Evolutionary conservation across 2,113 vertebrate genomes (phyloP).

Genomic region (Antechinus flavipes): DNA sequence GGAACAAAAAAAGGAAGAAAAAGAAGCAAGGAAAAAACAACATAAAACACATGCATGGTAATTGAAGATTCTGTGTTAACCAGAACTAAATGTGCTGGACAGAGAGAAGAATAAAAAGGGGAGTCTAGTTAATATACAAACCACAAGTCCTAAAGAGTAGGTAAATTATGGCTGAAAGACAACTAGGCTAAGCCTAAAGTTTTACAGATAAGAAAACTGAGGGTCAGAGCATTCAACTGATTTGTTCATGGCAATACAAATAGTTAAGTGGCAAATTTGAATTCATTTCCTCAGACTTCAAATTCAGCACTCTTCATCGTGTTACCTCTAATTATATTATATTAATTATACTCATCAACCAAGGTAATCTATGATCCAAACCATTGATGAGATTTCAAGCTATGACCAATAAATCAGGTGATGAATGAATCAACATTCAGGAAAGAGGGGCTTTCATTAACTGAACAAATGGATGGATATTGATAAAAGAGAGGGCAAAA

Average conservation of each 20-base stretch:
- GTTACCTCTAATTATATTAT: not conserved
- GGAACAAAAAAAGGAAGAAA: not conserved
- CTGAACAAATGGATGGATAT: not conserved
- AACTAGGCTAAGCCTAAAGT: not conserved
- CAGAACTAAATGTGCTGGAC: not conserved
- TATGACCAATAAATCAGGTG: not conserved
- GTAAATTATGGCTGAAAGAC: not conserved
- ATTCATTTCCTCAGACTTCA: not conserved
- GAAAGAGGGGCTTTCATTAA: not conserved
- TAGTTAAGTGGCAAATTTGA: not conserved
- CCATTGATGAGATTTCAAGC: rapidly evolving
- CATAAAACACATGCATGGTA: not conserved
- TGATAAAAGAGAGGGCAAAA: not conserved
- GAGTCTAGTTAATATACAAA: not conserved
- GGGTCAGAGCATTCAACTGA: not conserved
- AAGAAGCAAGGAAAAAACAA: not conserved
- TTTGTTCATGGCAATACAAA: not conserved
- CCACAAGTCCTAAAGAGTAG: not conserved
- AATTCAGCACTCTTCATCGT: not conserved
- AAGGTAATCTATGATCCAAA: not conserved
- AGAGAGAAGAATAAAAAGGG: not conserved
- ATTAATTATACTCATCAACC: not conserved
- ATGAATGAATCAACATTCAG: not conserved
- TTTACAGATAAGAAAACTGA: not conserved
- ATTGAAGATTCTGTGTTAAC: not conserved